phyloP scores from a whole-genome alignment of 1,140 invertebrate species.

The Drosophila guanche region DNA sequence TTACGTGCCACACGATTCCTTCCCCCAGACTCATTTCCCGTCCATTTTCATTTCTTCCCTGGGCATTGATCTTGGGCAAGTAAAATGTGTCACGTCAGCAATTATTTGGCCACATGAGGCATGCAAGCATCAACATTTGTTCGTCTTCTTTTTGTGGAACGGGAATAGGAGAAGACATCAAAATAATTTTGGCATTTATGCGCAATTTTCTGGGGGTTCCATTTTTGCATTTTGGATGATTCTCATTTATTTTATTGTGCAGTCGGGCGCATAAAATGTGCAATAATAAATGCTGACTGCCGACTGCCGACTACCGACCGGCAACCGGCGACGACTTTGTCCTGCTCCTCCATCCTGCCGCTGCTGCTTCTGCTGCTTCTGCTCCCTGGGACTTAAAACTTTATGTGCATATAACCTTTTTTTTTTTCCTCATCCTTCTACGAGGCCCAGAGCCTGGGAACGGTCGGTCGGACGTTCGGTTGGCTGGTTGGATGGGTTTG shows the following conservation, averaged over 20 bases:
- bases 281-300: constrained; percentile 78
- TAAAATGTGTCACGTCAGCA: constrained; percentile 63
- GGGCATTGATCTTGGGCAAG: constrained; percentile 51
- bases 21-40: constrained; percentile 10
- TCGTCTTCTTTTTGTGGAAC: neutral
- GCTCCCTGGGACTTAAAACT: constrained; percentile 56
- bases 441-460: constrained; percentile 34
- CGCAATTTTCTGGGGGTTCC: constrained; percentile 53
- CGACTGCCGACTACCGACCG: constrained; percentile 43
- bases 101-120: constrained; percentile 59
- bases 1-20: constrained; percentile 63
- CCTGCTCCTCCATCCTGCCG: constrained; percentile 2
- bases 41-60: constrained; percentile 9
- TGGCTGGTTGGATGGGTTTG: neutral
- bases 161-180: constrained; percentile 36
- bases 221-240: constrained; percentile 60
- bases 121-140: constrained; percentile 26
- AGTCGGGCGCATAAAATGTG: constrained; percentile 75
- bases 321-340: constrained; percentile 59
- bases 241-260: constrained; percentile 69
- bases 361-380: neutral
- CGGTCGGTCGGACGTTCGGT: constrained; percentile 6
- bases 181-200: constrained; percentile 65
- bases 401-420: constrained; percentile 70
- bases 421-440: constrained; percentile 12